Evolutionary conservation across 2,797 vertebrate genomes (phyloP).

Genomic region (Menidia menidia): DNA sequence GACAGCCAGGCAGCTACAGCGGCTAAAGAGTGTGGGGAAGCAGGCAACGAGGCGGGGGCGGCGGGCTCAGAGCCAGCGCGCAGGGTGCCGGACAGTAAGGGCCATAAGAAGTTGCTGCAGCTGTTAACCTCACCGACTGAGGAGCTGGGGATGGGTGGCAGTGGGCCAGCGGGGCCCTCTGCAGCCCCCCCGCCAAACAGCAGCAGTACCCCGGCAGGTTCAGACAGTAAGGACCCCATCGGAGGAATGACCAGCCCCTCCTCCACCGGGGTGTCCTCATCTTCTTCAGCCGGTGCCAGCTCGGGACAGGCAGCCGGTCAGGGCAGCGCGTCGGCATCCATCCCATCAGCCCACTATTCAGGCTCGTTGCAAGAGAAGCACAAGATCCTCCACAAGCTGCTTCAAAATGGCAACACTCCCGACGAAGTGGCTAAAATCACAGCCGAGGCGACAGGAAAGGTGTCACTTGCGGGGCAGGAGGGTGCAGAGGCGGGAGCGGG

Average conservation of each 20-base stretch:
- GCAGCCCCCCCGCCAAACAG: slow-evolving; percentile 68
- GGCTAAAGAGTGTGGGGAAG: slow-evolving; percentile 73
- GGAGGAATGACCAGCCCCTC: slow-evolving; percentile 91
- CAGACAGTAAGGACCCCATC: slow-evolving; percentile 89
- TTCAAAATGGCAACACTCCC: slow-evolving; percentile 96
- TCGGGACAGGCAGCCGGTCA: slow-evolving; percentile 60
- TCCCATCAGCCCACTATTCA: slow-evolving; percentile 75
- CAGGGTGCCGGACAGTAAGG: slow-evolving; percentile 89
- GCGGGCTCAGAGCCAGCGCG: slow-evolving; percentile 83
- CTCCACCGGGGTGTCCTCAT: slow-evolving; percentile 92
- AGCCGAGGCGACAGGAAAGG: slow-evolving; percentile 95
- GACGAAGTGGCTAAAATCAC: slow-evolving; percentile 98
- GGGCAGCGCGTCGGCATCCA: slow-evolving; percentile 84
- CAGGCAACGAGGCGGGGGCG: slow-evolving; percentile 78
- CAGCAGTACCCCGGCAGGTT: slow-evolving; percentile 79
- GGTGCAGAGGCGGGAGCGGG: slow-evolving; percentile 71
- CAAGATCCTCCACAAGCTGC: slow-evolving; percentile 96
- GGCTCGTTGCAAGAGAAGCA: slow-evolving; percentile 95
- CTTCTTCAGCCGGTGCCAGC: slow-evolving; percentile 70
- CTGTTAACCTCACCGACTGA: slow-evolving; percentile 93
- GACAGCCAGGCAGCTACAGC: slow-evolving; percentile 82
- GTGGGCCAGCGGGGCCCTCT: slow-evolving; percentile 58
- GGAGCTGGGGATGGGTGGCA: slow-evolving; percentile 83
- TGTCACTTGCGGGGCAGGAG: slow-evolving; percentile 75
- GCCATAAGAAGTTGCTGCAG: slow-evolving; percentile 95